Evolutionary conservation across 2,113 vertebrate species (phyloP).

Genomic region (Sylvia atricapilla): DNA sequence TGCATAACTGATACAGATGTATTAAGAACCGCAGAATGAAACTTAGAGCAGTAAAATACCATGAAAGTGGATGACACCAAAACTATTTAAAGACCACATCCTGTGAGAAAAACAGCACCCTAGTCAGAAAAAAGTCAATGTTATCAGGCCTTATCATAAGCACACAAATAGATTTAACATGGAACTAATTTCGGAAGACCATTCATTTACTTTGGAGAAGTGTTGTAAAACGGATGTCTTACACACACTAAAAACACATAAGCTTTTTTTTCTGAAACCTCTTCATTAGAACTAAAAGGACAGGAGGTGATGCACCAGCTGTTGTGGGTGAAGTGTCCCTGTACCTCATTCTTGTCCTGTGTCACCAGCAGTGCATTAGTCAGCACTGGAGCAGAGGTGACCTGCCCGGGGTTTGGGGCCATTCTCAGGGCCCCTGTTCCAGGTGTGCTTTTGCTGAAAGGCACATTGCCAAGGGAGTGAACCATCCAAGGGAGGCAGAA

Average conservation of each 20-base stretch:
- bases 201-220: not conserved
- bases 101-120: not conserved
- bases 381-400: not conserved
- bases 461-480: not conserved
- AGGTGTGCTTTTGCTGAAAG: not conserved
- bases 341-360: not conserved
- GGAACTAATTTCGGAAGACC: not conserved
- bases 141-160: not conserved
- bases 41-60: not conserved
- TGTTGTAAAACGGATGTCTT: not conserved
- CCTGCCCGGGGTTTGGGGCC: fast-evolving
- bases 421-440: not conserved
- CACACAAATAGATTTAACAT: not conserved
- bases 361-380: not conserved
- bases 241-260: not conserved
- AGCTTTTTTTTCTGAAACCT: not conserved
- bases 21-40: not conserved
- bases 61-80: not conserved
- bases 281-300: not conserved
- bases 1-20: not conserved
- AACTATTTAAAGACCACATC: not conserved
- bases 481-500: not conserved
- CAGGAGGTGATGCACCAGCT: fast-evolving
- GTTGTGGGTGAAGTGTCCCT: not conserved
- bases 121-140: not conserved